Evolutionary conservation across 1,140 invertebrate species (phyloP), one percentile per base, ranked within the genome.

Genomic region (Lucilia sericata): DNA sequence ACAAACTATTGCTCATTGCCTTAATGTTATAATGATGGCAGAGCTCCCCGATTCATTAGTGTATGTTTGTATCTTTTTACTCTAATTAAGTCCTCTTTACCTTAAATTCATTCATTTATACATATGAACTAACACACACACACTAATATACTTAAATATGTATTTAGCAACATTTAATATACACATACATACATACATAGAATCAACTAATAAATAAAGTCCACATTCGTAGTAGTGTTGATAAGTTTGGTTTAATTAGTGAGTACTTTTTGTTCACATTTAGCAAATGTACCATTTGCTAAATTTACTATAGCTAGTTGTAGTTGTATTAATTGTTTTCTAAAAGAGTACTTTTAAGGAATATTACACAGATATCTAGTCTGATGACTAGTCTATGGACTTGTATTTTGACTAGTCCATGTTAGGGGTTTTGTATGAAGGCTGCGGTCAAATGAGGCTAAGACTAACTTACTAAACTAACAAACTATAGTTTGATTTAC

Each of bases 1-100:
- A n/a, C 55, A 42, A 30, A 42, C n/a, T 17, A 60, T 60, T 60
- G 55, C 14, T 60, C 55, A 60, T 60, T 60, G 55, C n/a, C 9
- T 25, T 70, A 70, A 70, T 70, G 19, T 25, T 70, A 7, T 70
- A 21, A 70, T 70, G 65, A 21, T 21, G 76, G 76, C 76, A 49
- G 14, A 34, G 34, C 75, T 78, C 42, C 25, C 42, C 47, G 76
- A 49, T n/a, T 21, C 42, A 80, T 80, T 80, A 36, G 76, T 51
- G 42, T 30, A 1, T 49, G 76, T 42, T n/a, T 19, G n/a, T 51
- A 49, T 51, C 76, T 51, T 49, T n/a, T 80, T 49, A 47, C 76
- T 49, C 76, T 80, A 80, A 80, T 80, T 80, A 80, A 80, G 76
- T 51, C 19, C 76, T 49, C 76, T 80, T 80, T 80, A 80, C 42